Conservation (phyloP, 2,797 vertebrate genomes). For the Premnoplex brunnescens region DNA sequence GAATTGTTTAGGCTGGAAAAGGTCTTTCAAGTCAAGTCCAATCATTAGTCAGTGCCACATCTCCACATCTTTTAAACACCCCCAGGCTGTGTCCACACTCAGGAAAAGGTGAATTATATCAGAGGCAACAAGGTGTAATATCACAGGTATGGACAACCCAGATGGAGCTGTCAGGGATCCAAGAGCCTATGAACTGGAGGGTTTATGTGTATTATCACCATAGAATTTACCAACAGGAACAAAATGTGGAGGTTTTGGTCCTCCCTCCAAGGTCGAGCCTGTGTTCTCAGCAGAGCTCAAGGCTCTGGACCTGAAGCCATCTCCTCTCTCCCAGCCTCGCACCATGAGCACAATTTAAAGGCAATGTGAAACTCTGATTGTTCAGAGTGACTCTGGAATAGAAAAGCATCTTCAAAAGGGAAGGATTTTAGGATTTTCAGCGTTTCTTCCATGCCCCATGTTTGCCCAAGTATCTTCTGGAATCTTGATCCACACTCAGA, state of each 20-base stretch:
- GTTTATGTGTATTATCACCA: background rate
- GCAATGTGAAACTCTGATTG: background rate
- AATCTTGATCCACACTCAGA: background rate
- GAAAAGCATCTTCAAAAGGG: background rate
- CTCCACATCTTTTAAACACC: background rate
- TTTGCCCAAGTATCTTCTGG: background rate
- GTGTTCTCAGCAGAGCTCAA: background rate
- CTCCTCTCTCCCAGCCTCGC: background rate
- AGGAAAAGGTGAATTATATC: background rate
- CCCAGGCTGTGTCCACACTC: background rate
- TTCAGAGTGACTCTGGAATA: background rate
- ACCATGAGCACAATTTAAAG: background rate
- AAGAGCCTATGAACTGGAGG: background rate
- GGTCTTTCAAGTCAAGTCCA: background rate
- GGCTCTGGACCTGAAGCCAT: background rate
- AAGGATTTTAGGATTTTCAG: background rate
- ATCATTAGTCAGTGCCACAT: background rate
- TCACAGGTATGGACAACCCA: background rate
- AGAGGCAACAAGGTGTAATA: background rate
- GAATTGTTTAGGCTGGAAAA: background rate
- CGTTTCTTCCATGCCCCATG: background rate
- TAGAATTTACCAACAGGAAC: background rate
- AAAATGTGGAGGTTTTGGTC: background rate
- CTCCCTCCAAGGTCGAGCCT: rapidly evolving
- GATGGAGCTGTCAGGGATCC: background rate